These are phyloP conservation scores for Xerus rutilus DNA, from an alignment of 2,797 vertebrate species.

Conservation along the genomic window DNA sequence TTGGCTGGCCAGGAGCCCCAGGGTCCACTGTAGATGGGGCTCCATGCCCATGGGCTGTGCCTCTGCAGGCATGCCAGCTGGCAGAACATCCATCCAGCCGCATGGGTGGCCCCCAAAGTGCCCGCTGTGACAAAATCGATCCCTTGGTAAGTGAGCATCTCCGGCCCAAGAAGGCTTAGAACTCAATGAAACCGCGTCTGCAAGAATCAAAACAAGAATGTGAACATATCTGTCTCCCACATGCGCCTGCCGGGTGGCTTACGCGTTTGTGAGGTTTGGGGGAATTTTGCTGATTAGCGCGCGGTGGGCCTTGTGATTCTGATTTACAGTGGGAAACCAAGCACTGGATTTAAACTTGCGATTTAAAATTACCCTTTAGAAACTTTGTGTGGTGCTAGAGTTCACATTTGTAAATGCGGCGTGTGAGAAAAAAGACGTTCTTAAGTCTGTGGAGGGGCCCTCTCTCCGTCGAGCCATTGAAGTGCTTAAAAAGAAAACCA, in stretches of 20 bases:
- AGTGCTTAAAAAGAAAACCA: neutral
- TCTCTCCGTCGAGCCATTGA: neutral
- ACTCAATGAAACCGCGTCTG: no score
- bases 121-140: neutral
- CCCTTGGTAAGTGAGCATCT: neutral
- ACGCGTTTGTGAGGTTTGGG: neutral
- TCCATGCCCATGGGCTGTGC: neutral
- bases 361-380: neutral
- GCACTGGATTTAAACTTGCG: neutral
- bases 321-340: neutral
- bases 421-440: neutral
- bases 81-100: no score
- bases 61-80: rapidly evolving
- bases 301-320: neutral
- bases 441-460: rapidly evolving
- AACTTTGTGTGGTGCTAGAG: neutral
- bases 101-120: neutral
- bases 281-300: neutral
- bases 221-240: neutral
- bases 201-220: neutral
- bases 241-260: neutral
- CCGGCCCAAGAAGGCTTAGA: neutral
- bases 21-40: rapidly evolving
- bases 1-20: rapidly evolving
- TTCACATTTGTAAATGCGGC: rapidly evolving